Evolutionary conservation across 2,888 invertebrate species (phyloP).

Genomic region (Macaria liturata): DNA sequence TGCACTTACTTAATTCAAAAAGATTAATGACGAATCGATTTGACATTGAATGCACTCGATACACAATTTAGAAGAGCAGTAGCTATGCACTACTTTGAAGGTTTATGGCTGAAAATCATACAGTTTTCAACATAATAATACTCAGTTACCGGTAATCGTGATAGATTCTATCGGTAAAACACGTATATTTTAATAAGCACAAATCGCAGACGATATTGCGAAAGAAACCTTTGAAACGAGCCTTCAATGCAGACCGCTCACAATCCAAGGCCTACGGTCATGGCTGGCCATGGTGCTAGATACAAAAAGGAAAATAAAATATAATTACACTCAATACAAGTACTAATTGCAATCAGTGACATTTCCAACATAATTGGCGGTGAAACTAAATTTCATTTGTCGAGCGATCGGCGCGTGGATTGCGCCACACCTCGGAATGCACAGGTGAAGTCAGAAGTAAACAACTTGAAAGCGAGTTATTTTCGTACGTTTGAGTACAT

Average conservation of each 20-base stretch:
- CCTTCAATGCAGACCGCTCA: constrained; percentile 66
- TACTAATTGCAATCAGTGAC: constrained; percentile 11
- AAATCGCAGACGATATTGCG: constrained; percentile 53
- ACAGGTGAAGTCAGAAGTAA: constrained; percentile 29
- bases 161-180: constrained; percentile 30
- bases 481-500: constrained; percentile 35
- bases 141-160: background rate
- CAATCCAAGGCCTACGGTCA: constrained; percentile 73
- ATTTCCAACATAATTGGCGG: constrained; percentile 22
- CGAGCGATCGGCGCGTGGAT: constrained; percentile 22
- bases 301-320: constrained; percentile 39
- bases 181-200: constrained; percentile 37
- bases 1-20: too few species aligned
- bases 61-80: too few species aligned
- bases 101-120: constrained; percentile 1
- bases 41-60: too few species aligned
- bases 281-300: constrained; percentile 71
- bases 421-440: constrained; percentile 30
- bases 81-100: too few species aligned
- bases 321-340: constrained; percentile 9
- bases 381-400: constrained; percentile 28
- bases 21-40: too few species aligned
- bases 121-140: constrained; percentile 5
- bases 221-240: constrained; percentile 60
- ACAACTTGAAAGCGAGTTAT: constrained; percentile 33